Conservation (phyloP, 2,113 vertebrate genomes). For the Physeter macrocephalus region DNA sequence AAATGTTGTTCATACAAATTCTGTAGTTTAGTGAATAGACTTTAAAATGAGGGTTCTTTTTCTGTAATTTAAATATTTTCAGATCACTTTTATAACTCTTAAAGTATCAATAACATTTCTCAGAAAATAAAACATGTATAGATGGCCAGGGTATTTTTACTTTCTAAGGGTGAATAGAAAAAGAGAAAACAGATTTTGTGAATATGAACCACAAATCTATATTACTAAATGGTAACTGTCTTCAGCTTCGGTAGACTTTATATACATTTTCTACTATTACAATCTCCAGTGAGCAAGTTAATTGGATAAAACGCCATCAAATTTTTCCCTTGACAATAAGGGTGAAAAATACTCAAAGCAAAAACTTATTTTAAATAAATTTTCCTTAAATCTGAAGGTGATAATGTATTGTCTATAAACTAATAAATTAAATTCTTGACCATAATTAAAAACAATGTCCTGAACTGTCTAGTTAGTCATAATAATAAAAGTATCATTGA, state of each 20-base stretch:
- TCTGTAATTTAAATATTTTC: slow-evolving; percentile 3
- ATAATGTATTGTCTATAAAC: background rate
- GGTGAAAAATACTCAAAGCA: background rate
- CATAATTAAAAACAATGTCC: background rate
- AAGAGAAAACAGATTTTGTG: background rate
- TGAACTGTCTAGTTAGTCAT: background rate
- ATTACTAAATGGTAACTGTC: background rate
- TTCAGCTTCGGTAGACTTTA: background rate
- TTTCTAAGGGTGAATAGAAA: background rate
- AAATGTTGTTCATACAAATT: slow-evolving; percentile 56
- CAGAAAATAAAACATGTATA: background rate
- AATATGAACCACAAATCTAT: background rate
- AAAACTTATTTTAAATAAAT: background rate
- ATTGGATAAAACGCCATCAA: background rate
- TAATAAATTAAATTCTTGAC: background rate
- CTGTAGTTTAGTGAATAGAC: background rate
- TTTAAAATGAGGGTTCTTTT: background rate
- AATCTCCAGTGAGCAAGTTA: background rate
- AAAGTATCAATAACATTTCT: background rate
- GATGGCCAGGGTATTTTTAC: background rate
- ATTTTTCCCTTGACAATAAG: background rate
- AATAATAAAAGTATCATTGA: background rate
- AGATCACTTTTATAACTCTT: background rate
- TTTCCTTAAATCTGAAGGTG: background rate
- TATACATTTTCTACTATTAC: background rate